phyloP scores from a whole-genome alignment of 2,113 vertebrate species.

The Dicaeum eximium region DNA sequence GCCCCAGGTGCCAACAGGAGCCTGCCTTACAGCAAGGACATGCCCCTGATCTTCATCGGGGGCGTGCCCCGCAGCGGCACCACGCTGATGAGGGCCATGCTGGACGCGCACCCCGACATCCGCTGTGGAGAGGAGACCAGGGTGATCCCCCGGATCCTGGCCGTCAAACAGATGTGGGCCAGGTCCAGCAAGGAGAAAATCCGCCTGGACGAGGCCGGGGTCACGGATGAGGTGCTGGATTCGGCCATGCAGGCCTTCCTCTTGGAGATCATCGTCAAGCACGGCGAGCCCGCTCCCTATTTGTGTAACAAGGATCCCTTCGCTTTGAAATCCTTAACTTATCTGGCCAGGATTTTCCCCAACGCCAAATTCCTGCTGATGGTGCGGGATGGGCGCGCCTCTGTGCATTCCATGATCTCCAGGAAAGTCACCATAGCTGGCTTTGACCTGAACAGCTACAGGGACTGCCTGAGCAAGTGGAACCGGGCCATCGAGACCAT shows the following conservation, averaged over 20 bases:
- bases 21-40: constrained; percentile 91
- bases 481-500: constrained; percentile 97
- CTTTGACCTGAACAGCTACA: constrained; percentile 93
- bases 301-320: constrained; percentile 98
- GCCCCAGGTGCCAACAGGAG: constrained; percentile 65
- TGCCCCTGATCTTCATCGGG: constrained; percentile 94
- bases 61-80: constrained; percentile 95
- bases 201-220: constrained; percentile 92
- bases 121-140: constrained; percentile 95
- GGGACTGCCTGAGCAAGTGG: constrained; percentile 97
- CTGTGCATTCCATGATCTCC: constrained; percentile 97
- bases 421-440: constrained; percentile 96
- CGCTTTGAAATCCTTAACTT: constrained; percentile 91
- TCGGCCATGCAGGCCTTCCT: constrained; percentile 96
- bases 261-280: constrained; percentile 94
- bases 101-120: constrained; percentile 92
- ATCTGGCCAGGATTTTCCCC: constrained; percentile 93
- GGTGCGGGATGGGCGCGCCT: constrained; percentile 91
- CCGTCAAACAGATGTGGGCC: constrained; percentile 98
- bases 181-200: constrained; percentile 94
- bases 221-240: constrained; percentile 94
- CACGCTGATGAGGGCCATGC: constrained; percentile 95
- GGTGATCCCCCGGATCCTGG: constrained; percentile 93
- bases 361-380: constrained; percentile 95
- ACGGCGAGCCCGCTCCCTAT: constrained; percentile 91